A percentile compares a stretch with the other conserved stretches of the same genome.
Evolutionary conservation across 2,797 vertebrate species (phyloP).

Genomic region (Hippocampus kuda): DNA sequence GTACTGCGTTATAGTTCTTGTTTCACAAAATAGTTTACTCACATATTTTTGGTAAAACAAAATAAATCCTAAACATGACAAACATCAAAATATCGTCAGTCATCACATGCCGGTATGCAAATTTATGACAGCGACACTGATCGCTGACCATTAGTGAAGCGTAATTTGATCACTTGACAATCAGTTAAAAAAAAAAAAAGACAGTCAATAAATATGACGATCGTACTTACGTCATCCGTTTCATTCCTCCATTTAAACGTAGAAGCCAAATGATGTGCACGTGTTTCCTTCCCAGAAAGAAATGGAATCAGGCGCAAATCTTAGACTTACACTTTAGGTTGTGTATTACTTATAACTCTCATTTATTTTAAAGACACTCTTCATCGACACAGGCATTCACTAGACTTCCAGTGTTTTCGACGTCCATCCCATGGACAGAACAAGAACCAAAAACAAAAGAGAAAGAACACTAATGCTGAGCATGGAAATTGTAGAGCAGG

Average conservation of each 20-base stretch:
- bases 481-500: not conserved
- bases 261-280: constrained; percentile 7
- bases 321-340: not conserved
- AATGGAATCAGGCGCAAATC: not conserved
- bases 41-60: constrained; percentile 73
- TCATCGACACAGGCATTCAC: not conserved
- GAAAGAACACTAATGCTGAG: not conserved
- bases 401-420: not conserved
- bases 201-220: constrained; percentile 5
- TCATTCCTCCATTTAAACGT: constrained; percentile 8
- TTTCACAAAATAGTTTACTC: constrained; percentile 79
- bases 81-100: constrained; percentile 12
- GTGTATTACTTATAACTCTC: not conserved
- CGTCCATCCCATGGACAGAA: not conserved
- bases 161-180: constrained; percentile 25
- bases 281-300: not conserved
- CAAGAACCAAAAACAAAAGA: not conserved
- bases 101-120: constrained; percentile 31
- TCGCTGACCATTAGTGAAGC: constrained; percentile 37
- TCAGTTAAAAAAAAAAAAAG: constrained; percentile 10
- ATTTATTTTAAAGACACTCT: not conserved
- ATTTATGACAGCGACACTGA: constrained; percentile 29
- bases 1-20: constrained; percentile 38
- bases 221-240: not conserved
- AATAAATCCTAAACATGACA: constrained; percentile 66